A percentile compares a stretch with the other conserved stretches of the same genome.
Conservation (phyloP, 2,797 vertebrate genomes). For the Sarcoramphus papa region DNA sequence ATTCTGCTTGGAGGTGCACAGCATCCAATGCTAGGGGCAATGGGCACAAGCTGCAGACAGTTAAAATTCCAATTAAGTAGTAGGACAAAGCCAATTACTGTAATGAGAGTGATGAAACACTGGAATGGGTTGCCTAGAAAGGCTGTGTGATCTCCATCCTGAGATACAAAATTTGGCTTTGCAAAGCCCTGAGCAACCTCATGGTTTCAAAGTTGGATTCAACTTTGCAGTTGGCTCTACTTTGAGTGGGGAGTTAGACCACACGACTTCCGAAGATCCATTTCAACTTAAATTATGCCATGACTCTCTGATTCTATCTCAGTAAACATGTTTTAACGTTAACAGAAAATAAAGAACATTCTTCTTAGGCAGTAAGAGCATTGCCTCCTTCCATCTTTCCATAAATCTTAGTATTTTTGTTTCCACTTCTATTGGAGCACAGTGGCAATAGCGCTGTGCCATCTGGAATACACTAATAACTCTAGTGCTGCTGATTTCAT, state of each 20-base stretch:
- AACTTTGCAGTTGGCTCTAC: fast-evolving
- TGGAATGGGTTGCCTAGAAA: background rate
- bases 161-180: background rate
- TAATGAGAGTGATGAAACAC: background rate
- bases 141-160: background rate
- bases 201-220: background rate
- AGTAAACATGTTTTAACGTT: background rate
- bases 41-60: background rate
- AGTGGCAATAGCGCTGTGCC: background rate
- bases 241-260: background rate
- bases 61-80: background rate
- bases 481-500: background rate
- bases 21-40: background rate
- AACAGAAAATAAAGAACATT: background rate
- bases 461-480: background rate
- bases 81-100: background rate
- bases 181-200: background rate
- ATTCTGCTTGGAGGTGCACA: background rate
- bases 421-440: background rate
- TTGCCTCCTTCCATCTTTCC: background rate
- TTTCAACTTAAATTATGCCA: background rate
- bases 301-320: background rate
- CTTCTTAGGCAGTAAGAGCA: background rate
- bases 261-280: background rate
- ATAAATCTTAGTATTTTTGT: background rate